Base-by-base conservation (phyloP, 2,797 vertebrate species). In the Propithecus deckenii region DNA sequence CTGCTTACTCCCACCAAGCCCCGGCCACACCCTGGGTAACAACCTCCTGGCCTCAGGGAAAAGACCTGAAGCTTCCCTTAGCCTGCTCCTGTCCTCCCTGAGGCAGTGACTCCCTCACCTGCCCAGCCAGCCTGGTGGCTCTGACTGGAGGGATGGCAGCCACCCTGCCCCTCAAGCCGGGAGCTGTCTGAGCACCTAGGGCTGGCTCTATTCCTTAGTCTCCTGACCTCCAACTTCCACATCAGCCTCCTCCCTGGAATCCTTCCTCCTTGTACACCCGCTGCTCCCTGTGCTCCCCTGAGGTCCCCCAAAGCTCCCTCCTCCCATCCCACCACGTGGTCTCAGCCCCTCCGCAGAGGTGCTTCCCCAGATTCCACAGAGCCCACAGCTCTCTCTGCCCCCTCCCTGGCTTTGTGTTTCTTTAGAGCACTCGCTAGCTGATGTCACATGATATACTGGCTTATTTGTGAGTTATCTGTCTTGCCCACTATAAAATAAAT, bases 21-120 rank as follows among this genome's bases (percentile, higher is more conserved):
- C 84, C 13, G 35, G 85, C 90, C 95, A 92, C 85, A 74, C 95
- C 95, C 95, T 48, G 18, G 17, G 22, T 84, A 83, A 94, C 86
- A 41, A 92, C 75, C 95, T 92, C 72, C 52, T 59, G 35, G 46
- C 97, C 96, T 92, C 30, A 7, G 46, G 80, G 41, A 83, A 79
- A 59, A 96, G n/a, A 89, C 71, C 52, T 5, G 41, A 93, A 86
- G 95, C 59, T 65, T 80, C 23, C 61, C 91, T 30, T 15, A 7
- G 71, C 65, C n/a, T 59, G 69, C n/a, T 91, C 30, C 52, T 35
- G 32, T 35, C 15, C 25, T 48, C 52, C 74, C 65, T 35, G 14
- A 81, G 79, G 46, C 32, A 90, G 59, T 74, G 76, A 81, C 71
- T 88, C 69, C 88, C 46, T 28, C 7, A 32, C n/a, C 17, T 1